These are phyloP conservation scores for Procavia capensis DNA, from an alignment of 2,113 vertebrate genomes.

Conservation along the genomic window DNA sequence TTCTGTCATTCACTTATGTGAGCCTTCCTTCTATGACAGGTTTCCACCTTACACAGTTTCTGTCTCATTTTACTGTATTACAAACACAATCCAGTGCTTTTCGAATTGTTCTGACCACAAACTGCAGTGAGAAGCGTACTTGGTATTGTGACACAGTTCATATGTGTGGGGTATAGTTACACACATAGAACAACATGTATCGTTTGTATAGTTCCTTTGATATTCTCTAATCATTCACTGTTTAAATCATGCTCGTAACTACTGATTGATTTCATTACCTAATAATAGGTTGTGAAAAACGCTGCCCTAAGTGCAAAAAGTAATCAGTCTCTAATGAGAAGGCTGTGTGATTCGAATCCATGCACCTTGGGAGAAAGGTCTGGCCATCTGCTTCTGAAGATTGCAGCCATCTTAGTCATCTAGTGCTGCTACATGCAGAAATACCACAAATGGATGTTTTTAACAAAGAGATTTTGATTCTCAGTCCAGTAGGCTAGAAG, in stretches of 20 bases:
- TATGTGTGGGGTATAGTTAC: background rate
- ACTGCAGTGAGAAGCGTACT: background rate
- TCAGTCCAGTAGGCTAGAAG: no score
- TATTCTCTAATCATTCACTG: background rate
- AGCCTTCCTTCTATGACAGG: background rate
- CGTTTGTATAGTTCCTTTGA: background rate
- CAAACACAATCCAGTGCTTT: slow-evolving; percentile 1
- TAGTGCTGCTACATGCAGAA: no score
- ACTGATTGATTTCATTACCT: background rate
- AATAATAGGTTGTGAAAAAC: background rate
- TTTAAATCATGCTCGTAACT: slow-evolving; percentile 30
- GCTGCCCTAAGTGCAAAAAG: background rate
- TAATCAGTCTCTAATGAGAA: background rate
- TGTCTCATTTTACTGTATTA: background rate
- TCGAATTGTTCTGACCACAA: background rate
- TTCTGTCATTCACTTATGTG: background rate
- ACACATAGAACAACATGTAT: background rate
- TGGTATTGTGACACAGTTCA: background rate
- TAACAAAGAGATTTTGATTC: no score
- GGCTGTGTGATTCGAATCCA: background rate
- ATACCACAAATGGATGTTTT: no score
- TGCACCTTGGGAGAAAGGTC: background rate
- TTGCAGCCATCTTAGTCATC: no score
- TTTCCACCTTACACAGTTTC: background rate
- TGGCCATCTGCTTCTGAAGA: background rate